Conservation (phyloP, 2,888 invertebrate species). For the Lacanobia oleracea region DNA sequence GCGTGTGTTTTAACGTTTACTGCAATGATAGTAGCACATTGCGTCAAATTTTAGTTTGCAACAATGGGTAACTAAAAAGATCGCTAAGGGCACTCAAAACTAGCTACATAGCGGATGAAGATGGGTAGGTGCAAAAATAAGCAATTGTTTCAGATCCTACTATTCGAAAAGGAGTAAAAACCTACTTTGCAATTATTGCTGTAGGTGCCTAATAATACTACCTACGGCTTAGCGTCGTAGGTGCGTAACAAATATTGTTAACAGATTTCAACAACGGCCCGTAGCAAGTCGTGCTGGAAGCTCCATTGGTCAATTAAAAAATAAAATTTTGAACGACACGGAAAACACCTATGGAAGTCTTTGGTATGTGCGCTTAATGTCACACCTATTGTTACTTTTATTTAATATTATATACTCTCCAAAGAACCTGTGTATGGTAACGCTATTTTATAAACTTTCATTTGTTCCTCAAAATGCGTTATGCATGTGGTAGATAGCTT, state of each 20-base stretch:
- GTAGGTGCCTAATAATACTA: not conserved
- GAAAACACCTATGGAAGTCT: not conserved
- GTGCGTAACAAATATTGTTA: constrained; percentile 41
- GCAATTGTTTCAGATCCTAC: constrained; percentile 43
- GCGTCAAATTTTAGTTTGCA: constrained; percentile 1
- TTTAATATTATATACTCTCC: not conserved
- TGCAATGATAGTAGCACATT: constrained; percentile 20
- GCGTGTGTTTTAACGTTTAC: constrained; percentile 5
- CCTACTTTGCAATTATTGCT: constrained; percentile 1
- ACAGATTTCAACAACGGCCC: constrained; percentile 19
- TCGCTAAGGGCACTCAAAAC: constrained; percentile 11
- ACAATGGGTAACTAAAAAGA: not conserved
- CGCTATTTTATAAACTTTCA: constrained; percentile 10
- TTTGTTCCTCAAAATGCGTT: constrained; percentile 7
- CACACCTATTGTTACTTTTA: not conserved
- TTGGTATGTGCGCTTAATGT: constrained; percentile 37
- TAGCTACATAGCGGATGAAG: constrained; percentile 5
- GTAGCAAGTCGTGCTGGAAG: not conserved
- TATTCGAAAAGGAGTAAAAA: constrained; percentile 3
- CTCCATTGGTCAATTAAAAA: not conserved
- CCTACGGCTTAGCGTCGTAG: constrained; percentile 6
- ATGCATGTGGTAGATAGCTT: constrained; percentile 31
- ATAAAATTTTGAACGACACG: not conserved
- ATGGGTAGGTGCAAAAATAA: constrained; percentile 38
- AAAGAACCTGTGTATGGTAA: constrained; percentile 9